These are phyloP conservation scores for Andrena marginata DNA, from an alignment of 2,888 invertebrate species.

Conservation along the genomic window DNA sequence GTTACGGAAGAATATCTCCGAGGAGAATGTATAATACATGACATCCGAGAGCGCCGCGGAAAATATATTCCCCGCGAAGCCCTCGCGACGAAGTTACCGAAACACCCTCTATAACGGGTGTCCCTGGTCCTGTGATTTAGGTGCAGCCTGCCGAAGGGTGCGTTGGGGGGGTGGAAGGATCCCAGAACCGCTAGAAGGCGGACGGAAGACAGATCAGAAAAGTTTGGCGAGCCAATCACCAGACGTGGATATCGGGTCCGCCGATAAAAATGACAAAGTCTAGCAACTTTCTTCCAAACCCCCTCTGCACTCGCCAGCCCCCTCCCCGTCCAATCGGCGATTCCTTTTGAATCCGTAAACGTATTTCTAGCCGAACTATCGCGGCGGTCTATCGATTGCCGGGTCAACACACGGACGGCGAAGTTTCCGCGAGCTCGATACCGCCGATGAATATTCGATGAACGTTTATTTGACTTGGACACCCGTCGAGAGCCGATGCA, in stretches of 20 bases:
- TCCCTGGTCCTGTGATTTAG: conserved; percentile 68
- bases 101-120: conserved; percentile 50
- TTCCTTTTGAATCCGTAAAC: conserved; percentile 55
- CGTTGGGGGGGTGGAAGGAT: conserved; percentile 22
- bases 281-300: conserved; percentile 71
- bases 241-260: conserved; percentile 75
- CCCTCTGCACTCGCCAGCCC: neutral
- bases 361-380: conserved; percentile 47
- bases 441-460: conserved; percentile 46
- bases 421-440: conserved; percentile 26
- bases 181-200: conserved; percentile 36
- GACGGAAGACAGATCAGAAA: conserved; percentile 82
- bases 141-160: conserved; percentile 53
- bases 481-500: conserved; percentile 14
- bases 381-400: conserved; percentile 51
- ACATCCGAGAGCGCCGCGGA: neutral
- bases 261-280: conserved; percentile 84
- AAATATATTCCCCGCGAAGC: neutral
- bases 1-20: too few relatives aligned
- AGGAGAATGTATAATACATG: too few relatives aligned
- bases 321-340: conserved; percentile 25
- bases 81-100: conserved; percentile 37
- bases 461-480: conserved; percentile 34
- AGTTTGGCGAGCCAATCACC: conserved; percentile 81
- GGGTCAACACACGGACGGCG: conserved; percentile 13